Base-by-base conservation (phyloP, 2,888 invertebrate species). In the Epistrophella euchroma region DNA sequence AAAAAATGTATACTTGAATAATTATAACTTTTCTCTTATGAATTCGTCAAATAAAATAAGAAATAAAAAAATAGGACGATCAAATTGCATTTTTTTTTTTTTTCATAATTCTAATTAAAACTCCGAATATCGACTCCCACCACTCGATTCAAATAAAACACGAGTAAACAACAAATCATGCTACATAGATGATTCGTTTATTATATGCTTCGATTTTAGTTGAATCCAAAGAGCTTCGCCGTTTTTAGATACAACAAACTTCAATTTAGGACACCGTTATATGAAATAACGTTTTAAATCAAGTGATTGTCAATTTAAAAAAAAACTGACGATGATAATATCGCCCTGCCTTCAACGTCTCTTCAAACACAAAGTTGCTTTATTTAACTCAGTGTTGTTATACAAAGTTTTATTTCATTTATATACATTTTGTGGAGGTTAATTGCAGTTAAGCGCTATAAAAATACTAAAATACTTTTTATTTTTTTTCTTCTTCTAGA, bases 181-280 rank as follows among this genome's bases (percentile, higher is more conserved):
- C 19, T 47, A n/a, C n/a, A 4, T 15, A 11, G 40, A 35, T 35
- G 35, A 35, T 25, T 43, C 17, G 22, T 7, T 62, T 62, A 15
- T 25, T 19, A 43, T 19, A 43, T 25, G 62, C 45, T 64, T 64
- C 64, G 45, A 64, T 64, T 45, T 64, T 9, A n/a, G n/a, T n/a
- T n/a, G n/a, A n/a, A n/a, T n/a, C n/a, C n/a, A n/a, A n/a, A n/a
- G n/a, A 45, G 28, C 64, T 45, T 28, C 43, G 17, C 17, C 13
- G 17, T 64, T 37, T 45, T 64, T 70, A 52, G 68, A 37, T n/a
- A 52, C 68, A 70, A 70, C 37, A 70, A 43, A 70, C 68, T 70
- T 70, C 68, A 70, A 70, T 70, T 70, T 37, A 70, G 68, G 37
- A 22, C 68, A 52, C 15, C 37, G 35, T 70, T 32, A 45, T 45